phyloP scores from a whole-genome alignment of 2,113 vertebrate genomes.

The Orthonyx spaldingii region DNA sequence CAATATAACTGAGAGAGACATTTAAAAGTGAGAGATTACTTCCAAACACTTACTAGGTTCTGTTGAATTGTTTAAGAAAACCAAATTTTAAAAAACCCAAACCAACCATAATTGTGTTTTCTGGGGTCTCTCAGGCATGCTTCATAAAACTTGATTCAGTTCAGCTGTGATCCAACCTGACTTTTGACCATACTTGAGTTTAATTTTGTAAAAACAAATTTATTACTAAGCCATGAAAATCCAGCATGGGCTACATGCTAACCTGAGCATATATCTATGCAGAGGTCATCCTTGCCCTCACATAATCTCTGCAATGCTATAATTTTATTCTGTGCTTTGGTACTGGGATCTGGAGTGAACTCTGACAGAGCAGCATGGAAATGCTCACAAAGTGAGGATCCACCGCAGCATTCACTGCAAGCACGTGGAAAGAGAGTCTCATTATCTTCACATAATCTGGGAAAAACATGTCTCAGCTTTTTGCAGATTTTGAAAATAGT shows the following conservation, averaged over 20 bases:
- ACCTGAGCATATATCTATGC: neutral
- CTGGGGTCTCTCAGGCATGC: neutral
- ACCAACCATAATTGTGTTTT: neutral
- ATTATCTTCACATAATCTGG: neutral
- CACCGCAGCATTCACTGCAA: neutral
- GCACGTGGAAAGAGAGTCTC: neutral
- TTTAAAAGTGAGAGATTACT: neutral
- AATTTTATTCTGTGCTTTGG: neutral
- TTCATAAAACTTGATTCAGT: neutral
- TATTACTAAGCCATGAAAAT: neutral
- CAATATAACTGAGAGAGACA: neutral
- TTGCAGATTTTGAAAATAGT: neutral
- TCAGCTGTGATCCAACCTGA: neutral
- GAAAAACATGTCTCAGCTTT: neutral
- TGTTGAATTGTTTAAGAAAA: neutral
- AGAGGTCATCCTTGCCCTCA: neutral
- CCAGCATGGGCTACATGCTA: neutral
- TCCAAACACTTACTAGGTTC: neutral
- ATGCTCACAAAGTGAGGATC: neutral
- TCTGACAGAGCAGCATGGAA: neutral
- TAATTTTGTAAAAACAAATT: neutral
- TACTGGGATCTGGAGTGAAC: neutral
- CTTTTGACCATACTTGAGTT: neutral
- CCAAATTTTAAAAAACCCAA: accelerated
- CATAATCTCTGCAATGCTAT: neutral